These are phyloP conservation scores for Chelonia mydas DNA, from an alignment of 2,797 vertebrate genomes.

Conservation along the genomic window DNA sequence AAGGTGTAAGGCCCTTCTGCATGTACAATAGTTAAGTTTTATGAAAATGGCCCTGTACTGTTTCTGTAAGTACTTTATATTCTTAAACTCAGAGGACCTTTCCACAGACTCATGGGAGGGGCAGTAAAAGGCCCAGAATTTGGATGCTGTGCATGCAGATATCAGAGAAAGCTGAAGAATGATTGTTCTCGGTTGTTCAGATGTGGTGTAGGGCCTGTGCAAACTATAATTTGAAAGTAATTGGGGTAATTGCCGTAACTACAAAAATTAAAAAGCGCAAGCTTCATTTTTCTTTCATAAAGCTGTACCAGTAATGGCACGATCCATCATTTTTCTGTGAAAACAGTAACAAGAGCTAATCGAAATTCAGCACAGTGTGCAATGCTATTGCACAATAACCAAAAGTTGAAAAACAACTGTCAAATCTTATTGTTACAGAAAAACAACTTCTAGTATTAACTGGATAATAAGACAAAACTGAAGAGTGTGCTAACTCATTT, in stretches of 20 bases:
- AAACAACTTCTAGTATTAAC: constrained; percentile 43
- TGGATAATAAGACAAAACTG: constrained; percentile 49
- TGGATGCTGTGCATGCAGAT: neutral
- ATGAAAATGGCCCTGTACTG: neutral
- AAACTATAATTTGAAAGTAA: constrained; percentile 62
- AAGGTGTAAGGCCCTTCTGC: constrained; percentile 39
- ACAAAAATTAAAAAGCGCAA: constrained; percentile 34
- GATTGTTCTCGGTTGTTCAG: constrained; percentile 5
- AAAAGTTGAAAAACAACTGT: constrained; percentile 38
- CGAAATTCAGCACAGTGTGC: constrained; percentile 21
- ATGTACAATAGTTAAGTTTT: neutral
- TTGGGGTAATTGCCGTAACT: constrained; percentile 63
- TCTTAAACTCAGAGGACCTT: neutral
- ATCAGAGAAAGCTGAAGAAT: neutral
- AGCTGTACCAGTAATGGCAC: constrained; percentile 53
- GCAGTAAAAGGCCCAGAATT: neutral
- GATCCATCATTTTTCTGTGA: constrained; percentile 68
- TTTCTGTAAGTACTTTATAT: neutral
- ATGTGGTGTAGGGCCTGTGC: constrained; percentile 9
- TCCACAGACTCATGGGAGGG: neutral
- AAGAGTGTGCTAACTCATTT: constrained; percentile 53
- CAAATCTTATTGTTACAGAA: constrained; percentile 47
- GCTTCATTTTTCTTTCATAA: constrained; percentile 62
- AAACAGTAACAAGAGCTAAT: constrained; percentile 71
- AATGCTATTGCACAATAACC: neutral